Evolutionary conservation across 2,113 vertebrate species (phyloP), one percentile per base, ranked within the genome.

Genomic region (Phaethon lepturus): DNA sequence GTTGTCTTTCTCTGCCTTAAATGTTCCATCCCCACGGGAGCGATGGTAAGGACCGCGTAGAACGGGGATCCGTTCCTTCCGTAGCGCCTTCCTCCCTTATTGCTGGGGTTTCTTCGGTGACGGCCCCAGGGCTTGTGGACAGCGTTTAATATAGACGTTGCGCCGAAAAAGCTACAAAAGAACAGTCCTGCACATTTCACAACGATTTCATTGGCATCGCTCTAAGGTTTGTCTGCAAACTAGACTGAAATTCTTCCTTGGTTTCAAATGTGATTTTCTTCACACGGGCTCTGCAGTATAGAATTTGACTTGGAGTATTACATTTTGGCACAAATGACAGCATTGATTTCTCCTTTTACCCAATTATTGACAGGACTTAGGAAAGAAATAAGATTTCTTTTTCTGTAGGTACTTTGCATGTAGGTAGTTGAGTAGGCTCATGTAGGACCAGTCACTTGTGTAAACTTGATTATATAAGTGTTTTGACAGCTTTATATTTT

Each of bases 81-180:
- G 0, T 42, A 29, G 20, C 5, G 1, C 4, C 13, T n/a, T 58
- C 55, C 10, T 64, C 16, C 24, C 31, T 33, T 26, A 2, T 7
- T 50, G 26, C 44, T 35, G 42, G 13, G 17, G 8, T 56, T 63
- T 35, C 47, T 47, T 31, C 6, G 2, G 8, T 24, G 60, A 12
- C 9, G 29, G 25, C 12, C 35, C 20, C 22, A 18, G 16, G 44
- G 10, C 10, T 12, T 33, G 10, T 0, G 20, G 35, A 8, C 14
- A 28, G 49, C 52, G 6, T 67, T 86, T 56, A 6, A 40, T 12
- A 26, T 0, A 35, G 42, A 8, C 13, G 5, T n/a, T 3, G 22
- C 12, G 33, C 23, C 2, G 38, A 1, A n/a, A 55, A 62, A 52
- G 9, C 49, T 58, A 2, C 18, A 3, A 11, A 56, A 40, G 25